Evolutionary conservation across 2,888 invertebrate genomes (phyloP).

Genomic region (Scaeva pyrastri): DNA sequence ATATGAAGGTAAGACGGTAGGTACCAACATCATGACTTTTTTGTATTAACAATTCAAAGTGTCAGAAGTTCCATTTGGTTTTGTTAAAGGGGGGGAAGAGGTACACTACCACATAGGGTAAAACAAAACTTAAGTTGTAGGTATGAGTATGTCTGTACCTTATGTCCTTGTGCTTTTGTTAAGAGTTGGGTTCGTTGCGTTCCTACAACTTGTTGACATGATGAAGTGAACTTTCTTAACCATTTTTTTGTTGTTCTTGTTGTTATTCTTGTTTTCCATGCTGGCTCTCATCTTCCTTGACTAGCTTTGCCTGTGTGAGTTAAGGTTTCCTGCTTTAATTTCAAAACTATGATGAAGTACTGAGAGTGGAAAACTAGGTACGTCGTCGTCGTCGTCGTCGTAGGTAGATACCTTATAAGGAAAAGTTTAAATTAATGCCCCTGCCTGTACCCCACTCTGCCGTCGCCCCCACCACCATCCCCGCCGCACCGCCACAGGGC

Average conservation of each 20-base stretch:
- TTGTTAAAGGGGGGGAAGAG: not conserved
- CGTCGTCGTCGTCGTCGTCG: no score
- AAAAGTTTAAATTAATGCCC: slow-evolving; percentile 66
- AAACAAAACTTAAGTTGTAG: not conserved
- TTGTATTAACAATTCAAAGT: slow-evolving; percentile 64
- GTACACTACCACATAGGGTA: not conserved
- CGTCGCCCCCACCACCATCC: no score
- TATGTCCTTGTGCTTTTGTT: slow-evolving; percentile 43
- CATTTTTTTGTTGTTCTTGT: slow-evolving; percentile 24
- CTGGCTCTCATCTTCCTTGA: not conserved
- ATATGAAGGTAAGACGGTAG: no score
- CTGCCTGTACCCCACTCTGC: not conserved
- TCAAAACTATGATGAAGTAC: slow-evolving; percentile 55
- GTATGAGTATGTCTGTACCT: not conserved
- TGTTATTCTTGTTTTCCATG: no score
- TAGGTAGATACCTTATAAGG: not conserved
- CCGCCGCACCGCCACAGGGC: not conserved
- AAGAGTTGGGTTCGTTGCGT: not conserved
- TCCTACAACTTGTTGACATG: slow-evolving; percentile 70
- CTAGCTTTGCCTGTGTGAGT: not conserved
- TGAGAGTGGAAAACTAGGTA: slow-evolving; percentile 53
- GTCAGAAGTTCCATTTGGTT: slow-evolving; percentile 58
- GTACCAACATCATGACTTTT: slow-evolving; percentile 50
- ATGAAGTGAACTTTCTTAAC: slow-evolving; percentile 71
- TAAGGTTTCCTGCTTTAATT: slow-evolving; percentile 3